Conservation (phyloP, 2,888 invertebrate species). For the Laspeyria flexula region DNA sequence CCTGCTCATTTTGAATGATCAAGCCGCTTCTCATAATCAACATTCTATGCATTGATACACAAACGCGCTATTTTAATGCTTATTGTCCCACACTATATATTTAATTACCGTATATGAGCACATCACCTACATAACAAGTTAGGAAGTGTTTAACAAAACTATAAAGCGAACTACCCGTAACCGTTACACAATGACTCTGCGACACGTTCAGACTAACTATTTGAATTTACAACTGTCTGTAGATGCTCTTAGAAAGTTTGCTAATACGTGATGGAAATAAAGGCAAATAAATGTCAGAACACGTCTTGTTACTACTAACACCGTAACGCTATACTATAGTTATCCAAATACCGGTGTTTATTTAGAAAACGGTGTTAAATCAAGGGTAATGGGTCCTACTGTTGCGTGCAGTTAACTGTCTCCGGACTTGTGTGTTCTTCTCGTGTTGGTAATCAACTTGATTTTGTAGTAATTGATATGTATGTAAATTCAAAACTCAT, state of each 20-base stretch:
- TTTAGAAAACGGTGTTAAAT: conserved; percentile 41
- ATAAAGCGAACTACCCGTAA: conserved; percentile 34
- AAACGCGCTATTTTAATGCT: no score
- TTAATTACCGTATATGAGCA: background rate
- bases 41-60: no score
- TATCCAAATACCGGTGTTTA: conserved; percentile 38
- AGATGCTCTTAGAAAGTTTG: conserved; percentile 64
- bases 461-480: no score
- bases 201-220: conserved; percentile 43
- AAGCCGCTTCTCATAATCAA: no score
- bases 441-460: background rate
- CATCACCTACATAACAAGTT: conserved; percentile 20
- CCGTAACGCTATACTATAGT: conserved; percentile 22
- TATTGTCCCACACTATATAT: no score
- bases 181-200: conserved; percentile 59
- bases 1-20: no score
- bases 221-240: conserved; percentile 41
- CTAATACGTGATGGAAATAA: conserved; percentile 67
- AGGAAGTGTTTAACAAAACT: conserved; percentile 40
- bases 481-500: no score
- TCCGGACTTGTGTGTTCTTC: conserved; percentile 6
- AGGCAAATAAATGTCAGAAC: conserved; percentile 25
- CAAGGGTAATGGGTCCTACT: conserved; percentile 29
- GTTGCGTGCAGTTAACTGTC: conserved; percentile 30
- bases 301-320: conserved; percentile 4